Conservation (phyloP, 2,113 vertebrate species). For the Hippocampus guttulatus region DNA sequence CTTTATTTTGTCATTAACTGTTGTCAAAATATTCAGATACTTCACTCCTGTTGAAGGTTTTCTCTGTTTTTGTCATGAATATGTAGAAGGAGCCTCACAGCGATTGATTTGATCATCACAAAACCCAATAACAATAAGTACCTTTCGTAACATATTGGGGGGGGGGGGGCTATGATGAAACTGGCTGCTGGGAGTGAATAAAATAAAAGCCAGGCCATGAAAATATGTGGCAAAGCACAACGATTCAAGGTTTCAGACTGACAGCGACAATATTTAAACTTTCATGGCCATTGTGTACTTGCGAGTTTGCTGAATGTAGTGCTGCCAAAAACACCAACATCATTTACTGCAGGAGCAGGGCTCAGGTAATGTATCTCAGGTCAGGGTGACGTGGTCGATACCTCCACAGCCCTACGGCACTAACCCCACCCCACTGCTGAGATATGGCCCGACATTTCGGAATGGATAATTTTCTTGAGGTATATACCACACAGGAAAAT, state of each 20-base stretch:
- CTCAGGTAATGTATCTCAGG: slow-evolving; percentile 46
- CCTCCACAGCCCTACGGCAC: slow-evolving; percentile 8
- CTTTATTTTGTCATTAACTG: background rate
- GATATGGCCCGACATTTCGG: slow-evolving; percentile 26
- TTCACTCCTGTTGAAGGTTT: background rate
- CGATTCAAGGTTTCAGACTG: slow-evolving; percentile 7
- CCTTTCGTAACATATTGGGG: background rate
- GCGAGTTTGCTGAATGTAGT: slow-evolving; percentile 41
- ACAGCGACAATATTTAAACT: slow-evolving; percentile 34
- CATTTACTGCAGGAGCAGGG: slow-evolving; percentile 42
- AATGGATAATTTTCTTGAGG: slow-evolving; percentile 31
- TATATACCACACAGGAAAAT: slow-evolving; percentile 3
- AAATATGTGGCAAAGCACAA: background rate
- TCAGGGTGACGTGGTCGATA: slow-evolving; percentile 44
- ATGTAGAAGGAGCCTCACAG: background rate
- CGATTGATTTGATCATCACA: background rate
- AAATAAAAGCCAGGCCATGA: background rate
- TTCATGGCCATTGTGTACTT: slow-evolving; percentile 28
- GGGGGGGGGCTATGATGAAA: background rate
- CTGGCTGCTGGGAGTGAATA: background rate
- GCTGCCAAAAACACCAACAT: slow-evolving; percentile 38
- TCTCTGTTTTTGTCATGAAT: background rate
- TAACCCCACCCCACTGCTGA: slow-evolving; percentile 22
- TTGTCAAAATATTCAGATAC: background rate
- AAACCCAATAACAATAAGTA: background rate